Evolutionary conservation across 2,113 vertebrate genomes (phyloP), one percentile per base, ranked within the genome.

Genomic region (Haemorhous mexicanus): DNA sequence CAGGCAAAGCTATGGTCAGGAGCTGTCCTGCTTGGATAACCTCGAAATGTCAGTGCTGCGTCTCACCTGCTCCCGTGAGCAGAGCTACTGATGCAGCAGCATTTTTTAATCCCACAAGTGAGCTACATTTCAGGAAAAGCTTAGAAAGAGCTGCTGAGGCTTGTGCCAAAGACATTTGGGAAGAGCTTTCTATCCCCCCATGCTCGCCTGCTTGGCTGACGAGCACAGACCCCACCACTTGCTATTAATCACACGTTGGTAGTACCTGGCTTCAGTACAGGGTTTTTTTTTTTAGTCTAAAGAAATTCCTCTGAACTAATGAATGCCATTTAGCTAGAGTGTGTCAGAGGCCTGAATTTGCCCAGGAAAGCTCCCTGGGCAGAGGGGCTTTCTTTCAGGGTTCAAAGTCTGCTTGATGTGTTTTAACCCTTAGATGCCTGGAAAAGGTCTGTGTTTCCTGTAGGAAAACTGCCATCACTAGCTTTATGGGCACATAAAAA

Each of bases 121-220:
- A 69, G 81, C 81, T 56, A 76, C 58, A 75, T 87, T 95, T 89
- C 78, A 93, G 81, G 62, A 87, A 85, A 94, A 91, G 69, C 91
- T 94, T 89, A 63, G 87, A 87, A 89, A 85, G 74, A 89, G 58
- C 78, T 91, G 78, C 62, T 15, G 53, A 86, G 39, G 9, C 59
- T 95, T 39, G 58, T 95, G 89, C 81, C 93, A 95, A 94, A 91
- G 84, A 68, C n/a, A n/a, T 56, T 89, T 79, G 37, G 84, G 77
- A 94, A 89, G 62, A 84, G 81, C n/a, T 94, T 95, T 93, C 49
- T 94, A 41, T n/a, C 33, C 32, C 52, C 17, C 46, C n/a, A 13
- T 18, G 1, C 33, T 27, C 12, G 11, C 61, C 4, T 15, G 18
- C 61, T 75, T 13, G 0, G 5, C 73, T 95, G 95, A 73, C 0